Percentiles rank a stretch among this genome's conserved stretches.
Conservation (phyloP, 2,888 invertebrate species). For the Patella caerulea region DNA sequence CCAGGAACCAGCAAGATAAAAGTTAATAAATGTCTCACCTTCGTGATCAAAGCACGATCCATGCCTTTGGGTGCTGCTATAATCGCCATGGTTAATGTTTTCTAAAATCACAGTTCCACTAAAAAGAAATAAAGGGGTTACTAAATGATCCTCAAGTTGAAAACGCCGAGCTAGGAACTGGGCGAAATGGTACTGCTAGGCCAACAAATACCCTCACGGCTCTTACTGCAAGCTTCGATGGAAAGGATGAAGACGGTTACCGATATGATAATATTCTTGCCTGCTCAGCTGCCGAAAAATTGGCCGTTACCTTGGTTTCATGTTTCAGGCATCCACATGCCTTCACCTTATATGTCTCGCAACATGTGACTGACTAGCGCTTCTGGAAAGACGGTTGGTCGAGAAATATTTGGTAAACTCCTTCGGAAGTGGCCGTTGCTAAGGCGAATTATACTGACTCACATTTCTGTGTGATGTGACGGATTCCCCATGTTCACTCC, state of each 20-base stretch:
- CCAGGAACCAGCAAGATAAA: too few relatives aligned
- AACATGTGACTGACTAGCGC: conserved; percentile 7
- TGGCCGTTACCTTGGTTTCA: conserved; percentile 12
- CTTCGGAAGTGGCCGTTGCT: conserved; percentile 10
- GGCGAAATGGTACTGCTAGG: conserved; percentile 2
- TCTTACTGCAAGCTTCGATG: conserved; percentile 6
- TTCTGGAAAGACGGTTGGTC: background rate
- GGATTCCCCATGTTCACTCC: background rate
- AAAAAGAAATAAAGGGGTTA: background rate
- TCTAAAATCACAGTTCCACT: background rate
- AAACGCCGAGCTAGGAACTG: background rate
- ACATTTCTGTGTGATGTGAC: background rate
- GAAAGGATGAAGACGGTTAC: conserved; percentile 1
- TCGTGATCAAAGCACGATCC: conserved; percentile 10
- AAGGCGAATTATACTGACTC: conserved; percentile 2
- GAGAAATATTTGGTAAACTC: background rate
- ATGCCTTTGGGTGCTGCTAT: conserved; percentile 9
- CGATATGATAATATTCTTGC: background rate
- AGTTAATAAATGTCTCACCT: background rate
- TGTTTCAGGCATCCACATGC: conserved; percentile 47
- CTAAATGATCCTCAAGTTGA: background rate
- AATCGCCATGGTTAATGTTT: conserved; percentile 4
- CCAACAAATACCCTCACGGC: conserved; percentile 3
- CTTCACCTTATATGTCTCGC: conserved; percentile 50
- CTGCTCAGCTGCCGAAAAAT: conserved; percentile 9